Evolutionary conservation across 2,888 invertebrate species (phyloP), one percentile per base, ranked within the genome.

Genomic region (Spilarctia lutea): DNA sequence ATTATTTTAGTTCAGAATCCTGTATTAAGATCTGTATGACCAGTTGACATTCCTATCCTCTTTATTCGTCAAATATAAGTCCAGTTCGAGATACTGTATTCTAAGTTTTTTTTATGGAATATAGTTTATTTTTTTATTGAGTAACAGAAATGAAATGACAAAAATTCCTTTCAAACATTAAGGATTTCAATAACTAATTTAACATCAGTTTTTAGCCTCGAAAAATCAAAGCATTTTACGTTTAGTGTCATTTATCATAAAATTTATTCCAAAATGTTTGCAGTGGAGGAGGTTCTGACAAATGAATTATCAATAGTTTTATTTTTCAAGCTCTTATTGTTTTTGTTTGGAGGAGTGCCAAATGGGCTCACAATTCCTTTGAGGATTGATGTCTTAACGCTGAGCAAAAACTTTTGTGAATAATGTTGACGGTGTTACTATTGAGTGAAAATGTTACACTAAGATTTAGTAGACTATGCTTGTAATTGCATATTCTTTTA

Each of bases 351-450:
- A 89, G 65, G 75, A 16, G 74, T 75, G 91, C 93, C 93, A 94
- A 94, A 94, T 93, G 92, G 91, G 86, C 91, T 89, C 89, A 89
- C 88, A 88, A 89, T 89, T 90, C 84, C 85, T 84, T 80, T 65
- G 81, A 87, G 91, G 92, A 93, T 93, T 91, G 91, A 93, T 94
- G 92, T 89, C 89, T 90, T 86, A 87, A 90, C 86, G 87, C 70
- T 73, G 82, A 77, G 80, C 81, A 88, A 88, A 90, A 88, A 89
- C 77, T 85, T 86, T 85, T 84, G 85, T 82, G 85, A 87, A 83
- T 85, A 84, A 89, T 89, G 85, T 87, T 90, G 89, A 91, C 90
- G 89, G 81, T 79, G 83, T 82, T 88, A 83, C 87, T 84, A 90
- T 85, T 80, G 71, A 80, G 68, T 74, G 74, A 81, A 81, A 42